Conservation (phyloP, 2,113 vertebrate species). For the Lasiurus borealis region DNA sequence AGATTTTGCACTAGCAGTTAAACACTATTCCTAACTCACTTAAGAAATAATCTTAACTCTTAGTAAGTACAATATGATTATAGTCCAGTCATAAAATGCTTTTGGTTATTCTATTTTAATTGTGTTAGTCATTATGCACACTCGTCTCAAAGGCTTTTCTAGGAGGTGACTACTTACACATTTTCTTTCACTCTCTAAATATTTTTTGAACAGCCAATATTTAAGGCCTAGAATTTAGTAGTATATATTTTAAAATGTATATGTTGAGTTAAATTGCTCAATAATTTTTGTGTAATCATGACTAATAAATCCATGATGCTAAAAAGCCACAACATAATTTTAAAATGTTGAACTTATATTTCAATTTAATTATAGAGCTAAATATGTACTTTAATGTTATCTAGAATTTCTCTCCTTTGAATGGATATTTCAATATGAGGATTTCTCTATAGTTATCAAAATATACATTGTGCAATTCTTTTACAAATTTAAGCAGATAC, state of each 20-base stretch:
- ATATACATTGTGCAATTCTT: background rate
- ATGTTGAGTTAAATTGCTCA: background rate
- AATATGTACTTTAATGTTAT: background rate
- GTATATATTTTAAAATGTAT: background rate
- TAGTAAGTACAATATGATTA: background rate
- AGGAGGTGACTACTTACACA: background rate
- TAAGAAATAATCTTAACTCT: background rate
- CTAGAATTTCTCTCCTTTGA: constrained; percentile 14
- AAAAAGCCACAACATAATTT: background rate
- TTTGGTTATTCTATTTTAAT: background rate
- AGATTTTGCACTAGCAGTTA: background rate
- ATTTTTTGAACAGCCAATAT: background rate
- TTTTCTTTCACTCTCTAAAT: constrained; percentile 19
- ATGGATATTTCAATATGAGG: background rate
- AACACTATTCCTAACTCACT: background rate
- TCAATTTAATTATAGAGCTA: background rate
- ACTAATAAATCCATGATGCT: background rate
- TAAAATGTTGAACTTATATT: background rate
- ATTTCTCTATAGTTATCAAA: background rate
- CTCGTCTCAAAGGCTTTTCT: background rate
- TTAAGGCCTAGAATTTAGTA: background rate
- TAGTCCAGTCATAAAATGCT: background rate
- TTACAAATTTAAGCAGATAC: background rate
- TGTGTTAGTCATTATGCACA: background rate
- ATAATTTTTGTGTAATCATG: background rate